Conservation (phyloP, 2,797 vertebrate genomes). For the Lacerta bilineata region DNA sequence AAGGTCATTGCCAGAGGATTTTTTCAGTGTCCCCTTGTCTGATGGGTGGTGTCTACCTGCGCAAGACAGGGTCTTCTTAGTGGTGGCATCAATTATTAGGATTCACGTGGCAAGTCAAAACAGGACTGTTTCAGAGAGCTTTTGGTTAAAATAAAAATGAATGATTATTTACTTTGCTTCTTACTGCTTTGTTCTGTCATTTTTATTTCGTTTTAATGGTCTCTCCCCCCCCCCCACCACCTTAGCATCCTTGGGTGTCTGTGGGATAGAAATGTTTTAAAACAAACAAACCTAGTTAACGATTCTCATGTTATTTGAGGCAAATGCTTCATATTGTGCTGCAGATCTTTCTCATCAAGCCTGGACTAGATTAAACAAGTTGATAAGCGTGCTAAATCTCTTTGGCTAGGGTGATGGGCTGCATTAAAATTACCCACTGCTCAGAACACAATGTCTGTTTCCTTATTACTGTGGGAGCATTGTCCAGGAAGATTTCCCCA, state of each 20-base stretch:
- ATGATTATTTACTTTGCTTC: background rate
- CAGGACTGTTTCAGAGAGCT: background rate
- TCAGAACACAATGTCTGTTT: background rate
- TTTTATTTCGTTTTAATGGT: background rate
- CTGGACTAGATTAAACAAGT: background rate
- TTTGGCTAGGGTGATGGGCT: background rate
- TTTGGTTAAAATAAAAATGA: background rate
- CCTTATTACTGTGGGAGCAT: background rate
- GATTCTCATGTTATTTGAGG: slow-evolving; percentile 13
- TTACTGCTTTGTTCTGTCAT: background rate
- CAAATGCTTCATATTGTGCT: background rate
- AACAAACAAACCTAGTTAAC: background rate
- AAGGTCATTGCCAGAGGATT: background rate
- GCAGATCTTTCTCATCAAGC: background rate
- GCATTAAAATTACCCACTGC: background rate
- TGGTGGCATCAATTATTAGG: background rate
- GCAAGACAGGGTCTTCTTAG: background rate
- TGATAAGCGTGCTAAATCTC: background rate
- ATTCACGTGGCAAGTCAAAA: background rate
- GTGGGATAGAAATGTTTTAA: background rate
- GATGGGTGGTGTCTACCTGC: background rate
- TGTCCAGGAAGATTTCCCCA: background rate
- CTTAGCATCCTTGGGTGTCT: background rate
- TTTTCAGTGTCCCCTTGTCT: background rate
- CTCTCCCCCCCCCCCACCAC: too few species aligned